Base-by-base conservation (phyloP, 2,113 vertebrate genomes). In the Engystomops pustulosus region DNA sequence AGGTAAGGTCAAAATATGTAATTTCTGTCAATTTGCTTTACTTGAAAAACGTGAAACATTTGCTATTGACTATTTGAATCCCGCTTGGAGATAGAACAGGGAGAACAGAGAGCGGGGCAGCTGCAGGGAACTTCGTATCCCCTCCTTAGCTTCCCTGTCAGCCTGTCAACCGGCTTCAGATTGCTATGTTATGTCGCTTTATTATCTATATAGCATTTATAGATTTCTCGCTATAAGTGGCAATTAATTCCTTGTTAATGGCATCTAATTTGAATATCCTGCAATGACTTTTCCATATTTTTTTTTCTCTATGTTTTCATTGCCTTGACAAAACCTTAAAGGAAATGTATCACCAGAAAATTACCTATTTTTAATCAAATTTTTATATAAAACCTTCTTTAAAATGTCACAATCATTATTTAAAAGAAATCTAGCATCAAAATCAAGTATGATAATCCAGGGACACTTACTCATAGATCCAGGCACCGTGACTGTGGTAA, bases 1-100 rank as follows among this genome's bases (percentile, higher is more conserved):
- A 67, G n/a, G 32, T 34, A 67, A 36, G 30, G 62, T 67, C 62
- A 67, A 67, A 67, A 67, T 67, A 67, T 67, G 62, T 36, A 67
- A 67, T 67, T 67, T 67, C 62, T 67, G 62, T 34, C 62, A 67
- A 36, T 67, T 67, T 67, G 30, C 62, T 20, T 67, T 36, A 65
- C 60, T 65, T 65, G 60, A 36, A 67, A 67, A 34, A 20, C 2
- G 7, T 67, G 62, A 20, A 67, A 36, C 62, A 67, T 20, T 67
- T 67, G 1, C 10, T 36, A 67, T 67, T 67, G 32, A 67, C 62
- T 67, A 34, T 67, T 20, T 20, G 7, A 36, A 18, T 36, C 7
- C 62, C 9, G 17, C 17, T 67, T 36, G 30, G 9, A 20, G 62
- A 67, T 67, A 17, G 17, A 20, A 32, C 30, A 20, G 2, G 18